phyloP scores from a whole-genome alignment of 2,888 invertebrate species.

The Drosophila neutralis region DNA sequence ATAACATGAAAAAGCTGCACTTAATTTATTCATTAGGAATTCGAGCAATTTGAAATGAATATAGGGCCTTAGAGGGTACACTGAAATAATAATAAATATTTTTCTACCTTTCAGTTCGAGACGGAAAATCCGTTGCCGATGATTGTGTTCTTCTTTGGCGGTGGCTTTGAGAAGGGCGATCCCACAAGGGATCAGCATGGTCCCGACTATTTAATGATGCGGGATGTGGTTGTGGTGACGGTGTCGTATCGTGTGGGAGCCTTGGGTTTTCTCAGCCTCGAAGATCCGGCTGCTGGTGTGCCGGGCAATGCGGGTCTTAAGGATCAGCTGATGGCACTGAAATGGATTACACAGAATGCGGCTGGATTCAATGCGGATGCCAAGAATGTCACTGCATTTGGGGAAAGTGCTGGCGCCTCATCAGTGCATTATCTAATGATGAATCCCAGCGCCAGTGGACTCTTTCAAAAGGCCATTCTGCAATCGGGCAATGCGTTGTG shows the following conservation, averaged over 20 bases:
- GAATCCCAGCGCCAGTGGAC: constrained; percentile 84
- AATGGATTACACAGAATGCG: constrained; percentile 85
- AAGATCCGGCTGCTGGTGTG: constrained; percentile 84
- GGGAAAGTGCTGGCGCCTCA: constrained; percentile 86
- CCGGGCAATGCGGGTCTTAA: constrained; percentile 86
- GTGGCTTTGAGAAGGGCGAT: constrained; percentile 85
- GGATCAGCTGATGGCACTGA: constrained; percentile 85
- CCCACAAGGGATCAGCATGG: constrained; percentile 81
- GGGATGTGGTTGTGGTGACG: constrained; percentile 84
- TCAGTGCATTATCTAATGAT: constrained; percentile 85
- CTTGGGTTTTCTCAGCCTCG: constrained; percentile 85
- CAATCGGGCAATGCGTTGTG: constrained; percentile 81
- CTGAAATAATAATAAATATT: background rate
- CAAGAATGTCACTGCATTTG: constrained; percentile 85
- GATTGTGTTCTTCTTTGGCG: constrained; percentile 86
- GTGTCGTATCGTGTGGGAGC: constrained; percentile 85
- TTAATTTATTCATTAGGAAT: background rate
- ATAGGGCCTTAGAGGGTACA: background rate
- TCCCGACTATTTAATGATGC: constrained; percentile 85
- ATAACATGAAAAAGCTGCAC: background rate
- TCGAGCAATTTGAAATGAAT: background rate
- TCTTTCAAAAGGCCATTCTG: constrained; percentile 83
- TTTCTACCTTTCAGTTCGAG: constrained; percentile 29
- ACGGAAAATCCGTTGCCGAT: constrained; percentile 76
- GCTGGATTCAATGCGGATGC: constrained; percentile 85